Base-by-base conservation (phyloP, 2,113 vertebrate genomes). In the Corythaixoides concolor region DNA sequence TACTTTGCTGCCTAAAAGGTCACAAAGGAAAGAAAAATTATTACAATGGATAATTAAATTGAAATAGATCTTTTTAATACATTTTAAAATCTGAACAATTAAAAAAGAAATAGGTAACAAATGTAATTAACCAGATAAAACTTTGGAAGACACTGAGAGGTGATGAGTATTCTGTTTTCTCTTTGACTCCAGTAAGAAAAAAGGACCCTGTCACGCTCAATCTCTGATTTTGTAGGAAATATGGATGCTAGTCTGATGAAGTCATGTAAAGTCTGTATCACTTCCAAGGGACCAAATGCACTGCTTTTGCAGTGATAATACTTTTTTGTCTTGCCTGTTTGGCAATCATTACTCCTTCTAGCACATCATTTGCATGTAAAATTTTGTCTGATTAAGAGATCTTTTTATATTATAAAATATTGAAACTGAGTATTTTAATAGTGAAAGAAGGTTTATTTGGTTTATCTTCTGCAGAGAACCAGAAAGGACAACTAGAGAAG, bases 401-500 rank as follows among this genome's bases (percentile, higher is more conserved):
- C 84, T 75, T 86, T 93, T 85, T 95, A 30, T 89, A 43, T 96
- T 96, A 43, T 28, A 89, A 52, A 92, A 75, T 49, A 83, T 24
- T 60, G n/a, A 84, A 84, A 64, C 33, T 47, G 67, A 58, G 11
- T 85, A 47, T 81, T 84, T 88, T 87, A 80, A 52, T 67, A 93
- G 43, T 92, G 50, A 95, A 94, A 59, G 56, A 43, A 90, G 32
- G 15, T 89, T 97, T 85, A 64, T 83, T 97, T 96, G 93, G 72
- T 88, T 97, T 90, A 33, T 97, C 79, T 87, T 93, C 96, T 90
- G 66, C 98, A 99, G 99, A 99, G 98, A 99, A 99, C 98, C 99
- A 98, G 97, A 99, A 98, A 97, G 96, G 96, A 93, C 98, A 98
- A 93, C 94, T 98, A 91, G 99, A 99, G 98, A 99, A 98, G 97